phyloP scores from a whole-genome alignment of 2,113 vertebrate species.

The Rhynchopsitta pachyrhyncha region DNA sequence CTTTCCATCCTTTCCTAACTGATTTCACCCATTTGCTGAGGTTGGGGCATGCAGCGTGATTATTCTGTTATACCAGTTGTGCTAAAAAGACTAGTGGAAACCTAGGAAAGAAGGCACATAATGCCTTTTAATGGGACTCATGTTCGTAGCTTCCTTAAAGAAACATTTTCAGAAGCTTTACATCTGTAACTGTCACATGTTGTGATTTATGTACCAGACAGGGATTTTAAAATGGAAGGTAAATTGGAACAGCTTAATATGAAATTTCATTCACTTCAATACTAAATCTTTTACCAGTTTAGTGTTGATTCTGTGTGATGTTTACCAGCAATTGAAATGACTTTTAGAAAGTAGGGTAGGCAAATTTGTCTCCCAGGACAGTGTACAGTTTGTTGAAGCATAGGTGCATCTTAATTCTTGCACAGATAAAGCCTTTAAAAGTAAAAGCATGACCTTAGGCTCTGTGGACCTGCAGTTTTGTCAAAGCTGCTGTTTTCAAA shows the following conservation, averaged over 20 bases:
- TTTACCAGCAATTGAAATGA: neutral
- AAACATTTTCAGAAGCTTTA: neutral
- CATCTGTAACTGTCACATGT: neutral
- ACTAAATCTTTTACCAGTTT: neutral
- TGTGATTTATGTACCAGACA: neutral
- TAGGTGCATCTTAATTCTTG: neutral
- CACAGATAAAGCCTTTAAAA: neutral
- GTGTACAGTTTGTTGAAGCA: neutral
- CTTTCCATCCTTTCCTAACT: neutral
- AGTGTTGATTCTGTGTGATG: neutral
- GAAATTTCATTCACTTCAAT: neutral
- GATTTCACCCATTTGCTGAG: neutral
- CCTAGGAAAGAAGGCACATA: neutral
- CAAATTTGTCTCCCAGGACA: neutral
- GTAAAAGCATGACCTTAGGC: neutral
- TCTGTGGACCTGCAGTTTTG: neutral
- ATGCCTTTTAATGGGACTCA: neutral
- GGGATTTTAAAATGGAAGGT: neutral
- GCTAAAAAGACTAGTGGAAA: neutral
- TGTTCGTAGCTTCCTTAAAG: neutral
- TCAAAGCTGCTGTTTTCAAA: neutral
- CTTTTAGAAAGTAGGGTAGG: neutral
- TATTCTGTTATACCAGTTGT: neutral
- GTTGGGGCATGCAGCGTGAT: neutral
- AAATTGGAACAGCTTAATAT: neutral